Base-by-base conservation (phyloP, 2,888 invertebrate species). In the Chouioia cunea region DNA sequence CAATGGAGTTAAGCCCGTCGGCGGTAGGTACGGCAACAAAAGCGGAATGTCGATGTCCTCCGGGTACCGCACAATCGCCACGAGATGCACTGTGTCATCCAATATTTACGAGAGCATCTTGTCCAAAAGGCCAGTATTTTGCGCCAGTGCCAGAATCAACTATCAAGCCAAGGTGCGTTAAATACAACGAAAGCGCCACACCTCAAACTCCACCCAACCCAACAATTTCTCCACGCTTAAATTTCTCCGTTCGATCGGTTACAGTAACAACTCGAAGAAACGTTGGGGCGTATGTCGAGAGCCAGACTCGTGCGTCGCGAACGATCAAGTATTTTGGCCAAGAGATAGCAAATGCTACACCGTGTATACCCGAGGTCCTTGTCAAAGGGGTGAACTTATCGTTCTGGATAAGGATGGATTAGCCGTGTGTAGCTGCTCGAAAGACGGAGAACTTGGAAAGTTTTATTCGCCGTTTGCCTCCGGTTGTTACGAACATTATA, bases 11-110 rank as follows among this genome's bases (percentile, higher is more conserved):
- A 36, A 91, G 92, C 74, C 93, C 94, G 0, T 89, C 87, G 1
- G 82, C 83, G 2, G 81, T 88, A 83, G 89, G 83, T 79, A 89
- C 87, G 68, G 86, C 89, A 20, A 90, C 90, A 2, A 88, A 90
- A 0, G 93, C 94, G 0, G 93, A 93, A 82, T 95, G 95, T 85
- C 90, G 92, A 76, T 95, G 95, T 80, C 94, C 95, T 0, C 94
- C 94, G 0, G 91, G 92, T 46, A 92, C 92, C 0, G 93, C 93
- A 0, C 91, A 93, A 78, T 90, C 91, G 73, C 89, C 90, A 0
- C 86, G 89, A 70, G 91, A 92, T 63, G 91, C 91, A 10, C 88
- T 89, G 53, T 95, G 95, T 80, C 91, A 94, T 86, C 88, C 89
- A 76, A 89, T 95, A 74, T 95, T 93, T 82, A 90, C 92, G 68